A percentile compares a stretch with the other conserved stretches of the same genome.
phyloP scores from a whole-genome alignment of 2,113 vertebrate species.

The Leucoraja erinaceus region DNA sequence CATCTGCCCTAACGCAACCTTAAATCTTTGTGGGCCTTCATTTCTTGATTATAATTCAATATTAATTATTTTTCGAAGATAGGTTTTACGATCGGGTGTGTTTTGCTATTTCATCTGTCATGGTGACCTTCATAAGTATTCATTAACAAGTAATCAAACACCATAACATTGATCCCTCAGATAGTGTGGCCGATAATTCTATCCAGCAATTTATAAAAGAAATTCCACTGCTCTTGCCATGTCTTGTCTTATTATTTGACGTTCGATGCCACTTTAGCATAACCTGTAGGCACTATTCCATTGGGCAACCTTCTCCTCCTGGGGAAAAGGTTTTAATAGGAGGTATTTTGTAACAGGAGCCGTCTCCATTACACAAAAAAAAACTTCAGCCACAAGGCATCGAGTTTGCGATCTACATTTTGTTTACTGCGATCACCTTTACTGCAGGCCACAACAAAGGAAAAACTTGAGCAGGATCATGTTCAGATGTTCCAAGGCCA shows the following conservation, averaged over 20 bases:
- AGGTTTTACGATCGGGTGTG: background rate
- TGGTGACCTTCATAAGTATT: background rate
- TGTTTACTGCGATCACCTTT: background rate
- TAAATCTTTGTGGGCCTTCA: background rate
- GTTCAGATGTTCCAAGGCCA: background rate
- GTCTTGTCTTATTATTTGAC: background rate
- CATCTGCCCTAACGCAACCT: background rate
- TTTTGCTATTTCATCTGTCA: background rate
- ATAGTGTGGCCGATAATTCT: background rate
- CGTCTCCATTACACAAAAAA: background rate
- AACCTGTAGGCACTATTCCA: background rate
- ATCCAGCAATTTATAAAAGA: constrained; percentile 2
- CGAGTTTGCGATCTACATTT: background rate
- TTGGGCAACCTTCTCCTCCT: background rate
- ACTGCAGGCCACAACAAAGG: background rate
- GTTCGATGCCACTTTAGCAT: background rate
- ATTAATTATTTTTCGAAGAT: background rate
- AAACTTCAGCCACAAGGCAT: background rate
- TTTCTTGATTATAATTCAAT: background rate
- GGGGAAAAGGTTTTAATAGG: background rate
- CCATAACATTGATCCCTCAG: background rate
- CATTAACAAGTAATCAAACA: background rate
- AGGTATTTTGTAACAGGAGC: background rate
- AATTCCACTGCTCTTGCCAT: background rate
- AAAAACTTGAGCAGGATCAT: background rate